Conservation (phyloP, 2,888 invertebrate genomes). For the Plusia festucae region DNA sequence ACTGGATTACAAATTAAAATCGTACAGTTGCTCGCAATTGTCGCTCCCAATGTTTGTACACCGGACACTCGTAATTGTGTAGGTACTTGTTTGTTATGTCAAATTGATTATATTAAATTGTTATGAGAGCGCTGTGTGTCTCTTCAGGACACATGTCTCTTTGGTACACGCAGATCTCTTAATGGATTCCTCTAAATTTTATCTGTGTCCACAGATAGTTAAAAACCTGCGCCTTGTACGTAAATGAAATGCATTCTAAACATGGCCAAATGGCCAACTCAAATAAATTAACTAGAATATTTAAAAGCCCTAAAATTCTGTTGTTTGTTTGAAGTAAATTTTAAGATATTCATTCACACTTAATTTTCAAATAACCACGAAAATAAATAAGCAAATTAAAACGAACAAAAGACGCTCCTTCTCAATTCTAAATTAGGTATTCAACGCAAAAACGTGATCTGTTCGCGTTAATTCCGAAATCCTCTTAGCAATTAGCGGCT, state of each 20-base stretch:
- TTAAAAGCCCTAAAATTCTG: too few relatives aligned
- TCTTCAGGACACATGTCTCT: not conserved
- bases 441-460: slow-evolving; percentile 48
- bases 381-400: slow-evolving; percentile 27
- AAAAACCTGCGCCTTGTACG: too few relatives aligned
- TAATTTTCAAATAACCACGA: too few relatives aligned
- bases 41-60: slow-evolving; percentile 53
- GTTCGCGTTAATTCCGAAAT: slow-evolving; percentile 54
- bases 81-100: slow-evolving; percentile 40
- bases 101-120: slow-evolving; percentile 5
- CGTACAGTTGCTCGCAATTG: slow-evolving; percentile 56
- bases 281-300: too few relatives aligned
- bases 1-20: slow-evolving; percentile 68
- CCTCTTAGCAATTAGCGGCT: slow-evolving; percentile 59
- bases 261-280: too few relatives aligned
- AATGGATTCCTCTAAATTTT: too few relatives aligned
- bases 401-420: slow-evolving; percentile 46
- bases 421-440: slow-evolving; percentile 48
- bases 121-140: not conserved
- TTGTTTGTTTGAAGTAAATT: too few relatives aligned
- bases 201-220: too few relatives aligned
- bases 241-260: too few relatives aligned
- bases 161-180: not conserved
- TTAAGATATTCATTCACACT: too few relatives aligned
- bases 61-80: slow-evolving; percentile 24